Conservation (phyloP, 2,797 vertebrate species). For the Halcyon leucocephala region DNA sequence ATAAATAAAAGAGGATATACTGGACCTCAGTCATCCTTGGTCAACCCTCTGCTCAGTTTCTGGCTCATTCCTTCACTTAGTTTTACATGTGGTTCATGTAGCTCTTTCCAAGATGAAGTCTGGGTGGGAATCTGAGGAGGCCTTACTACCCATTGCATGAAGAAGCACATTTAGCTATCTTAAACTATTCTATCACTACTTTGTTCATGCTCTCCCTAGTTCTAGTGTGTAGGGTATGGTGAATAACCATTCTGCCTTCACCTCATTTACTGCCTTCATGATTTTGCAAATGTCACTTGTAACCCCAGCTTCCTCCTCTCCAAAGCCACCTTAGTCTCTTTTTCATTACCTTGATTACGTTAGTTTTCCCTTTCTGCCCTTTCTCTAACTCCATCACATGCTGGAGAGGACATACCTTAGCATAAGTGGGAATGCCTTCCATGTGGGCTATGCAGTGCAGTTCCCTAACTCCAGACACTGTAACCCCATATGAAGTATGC, state of each 20-base stretch:
- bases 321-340: not conserved
- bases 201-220: not conserved
- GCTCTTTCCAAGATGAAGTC: not conserved
- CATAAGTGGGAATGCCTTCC: not conserved
- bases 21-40: not conserved
- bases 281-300: not conserved
- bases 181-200: not conserved
- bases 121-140: not conserved
- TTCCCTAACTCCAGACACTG: not conserved
- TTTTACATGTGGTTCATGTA: not conserved
- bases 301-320: not conserved
- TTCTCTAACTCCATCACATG: not conserved
- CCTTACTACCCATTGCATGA: rapidly evolving
- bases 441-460: not conserved
- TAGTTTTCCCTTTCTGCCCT: not conserved
- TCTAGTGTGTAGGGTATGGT: not conserved
- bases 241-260: not conserved
- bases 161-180: not conserved
- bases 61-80: not conserved
- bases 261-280: not conserved
- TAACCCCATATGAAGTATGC: rapidly evolving
- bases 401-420: not conserved
- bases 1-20: not conserved
- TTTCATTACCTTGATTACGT: not conserved
- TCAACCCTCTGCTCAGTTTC: not conserved